Evolutionary conservation across 1,140 invertebrate species (phyloP), one percentile per base, ranked within the genome.

Genomic region (Drosophila setifemur): DNA sequence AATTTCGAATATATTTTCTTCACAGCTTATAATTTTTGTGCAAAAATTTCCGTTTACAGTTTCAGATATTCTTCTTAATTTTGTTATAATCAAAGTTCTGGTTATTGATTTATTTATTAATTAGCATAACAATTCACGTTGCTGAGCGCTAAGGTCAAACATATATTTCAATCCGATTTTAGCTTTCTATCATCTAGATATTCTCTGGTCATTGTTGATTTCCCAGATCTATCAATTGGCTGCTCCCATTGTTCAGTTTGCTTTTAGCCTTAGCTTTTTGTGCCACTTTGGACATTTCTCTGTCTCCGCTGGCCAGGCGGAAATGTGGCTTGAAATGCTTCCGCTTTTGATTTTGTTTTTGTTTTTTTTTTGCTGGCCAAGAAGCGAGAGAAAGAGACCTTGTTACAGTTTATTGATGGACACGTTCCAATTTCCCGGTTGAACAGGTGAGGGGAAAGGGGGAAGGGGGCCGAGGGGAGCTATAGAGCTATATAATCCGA

Each of bases 331-430:
- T 47, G 33, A 21, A 70, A 43, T 37, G 71, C 58, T 63, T 70
- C 53, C 67, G 49, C 49, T 70, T 71, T 49, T n/a, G n/a, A n/a
- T n/a, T n/a, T n/a, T n/a, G n/a, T n/a, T n/a, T 2, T 5, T 5
- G 2, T 5, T 23, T 49, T 2, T 5, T 5, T 23, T 5, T 23
- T 49, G 35, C 21, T 67, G 53, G 55, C 52, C 60, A 74, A 83
- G 48, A 54, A 37, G 29, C 28, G 11, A 33, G 49, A 33, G 16
- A 55, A 31, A 53, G 45, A 68, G 78, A 74, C 70, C 79, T 79
- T 85, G 79, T 79, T 83, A 83, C 79, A 83, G 74, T 83, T n/a
- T 83, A 83, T 83, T 78, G 79, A 83, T 71, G 79, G 79, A 83
- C 79, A 83, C 79, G 79, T 75, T 83, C 79, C 79, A 78, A 74